phyloP scores from a whole-genome alignment of 2,113 vertebrate species.

The Daphoenositta chrysoptera region DNA sequence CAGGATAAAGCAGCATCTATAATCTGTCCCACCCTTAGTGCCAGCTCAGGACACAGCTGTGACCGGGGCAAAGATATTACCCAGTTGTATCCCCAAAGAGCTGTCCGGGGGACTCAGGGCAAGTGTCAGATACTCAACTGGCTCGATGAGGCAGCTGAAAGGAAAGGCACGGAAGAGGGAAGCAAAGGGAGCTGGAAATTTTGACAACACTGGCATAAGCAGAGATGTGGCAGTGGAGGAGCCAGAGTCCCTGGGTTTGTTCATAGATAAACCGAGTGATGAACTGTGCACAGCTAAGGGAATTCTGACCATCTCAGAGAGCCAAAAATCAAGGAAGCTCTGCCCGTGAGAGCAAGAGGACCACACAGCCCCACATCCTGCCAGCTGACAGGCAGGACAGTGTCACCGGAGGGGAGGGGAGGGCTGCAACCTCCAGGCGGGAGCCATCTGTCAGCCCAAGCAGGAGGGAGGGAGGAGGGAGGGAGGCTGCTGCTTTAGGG shows the following conservation, averaged over 20 bases:
- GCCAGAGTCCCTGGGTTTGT: neutral
- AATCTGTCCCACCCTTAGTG: neutral
- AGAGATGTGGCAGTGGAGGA: neutral
- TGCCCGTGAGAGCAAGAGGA: neutral
- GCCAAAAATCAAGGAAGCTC: neutral
- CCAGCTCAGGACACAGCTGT: neutral
- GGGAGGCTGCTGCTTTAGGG: neutral
- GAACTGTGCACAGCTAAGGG: neutral
- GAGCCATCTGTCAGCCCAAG: slow-evolving; percentile 27
- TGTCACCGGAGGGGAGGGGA: neutral
- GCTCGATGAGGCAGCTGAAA: neutral
- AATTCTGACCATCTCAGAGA: neutral
- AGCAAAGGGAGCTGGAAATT: neutral
- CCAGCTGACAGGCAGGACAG: neutral
- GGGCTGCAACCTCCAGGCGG: neutral
- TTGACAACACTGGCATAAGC: neutral
- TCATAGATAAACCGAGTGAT: neutral
- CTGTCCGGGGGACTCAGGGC: neutral
- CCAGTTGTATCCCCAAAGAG: neutral
- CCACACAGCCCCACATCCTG: neutral
- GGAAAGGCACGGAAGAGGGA: neutral
- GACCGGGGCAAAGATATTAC: neutral
- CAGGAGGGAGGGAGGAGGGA: neutral
- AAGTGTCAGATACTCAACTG: rapidly evolving
- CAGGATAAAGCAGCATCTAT: neutral